Evolutionary conservation across 2,888 invertebrate species (phyloP), one percentile per base, ranked within the genome.

Genomic region (Catocala sponsa): DNA sequence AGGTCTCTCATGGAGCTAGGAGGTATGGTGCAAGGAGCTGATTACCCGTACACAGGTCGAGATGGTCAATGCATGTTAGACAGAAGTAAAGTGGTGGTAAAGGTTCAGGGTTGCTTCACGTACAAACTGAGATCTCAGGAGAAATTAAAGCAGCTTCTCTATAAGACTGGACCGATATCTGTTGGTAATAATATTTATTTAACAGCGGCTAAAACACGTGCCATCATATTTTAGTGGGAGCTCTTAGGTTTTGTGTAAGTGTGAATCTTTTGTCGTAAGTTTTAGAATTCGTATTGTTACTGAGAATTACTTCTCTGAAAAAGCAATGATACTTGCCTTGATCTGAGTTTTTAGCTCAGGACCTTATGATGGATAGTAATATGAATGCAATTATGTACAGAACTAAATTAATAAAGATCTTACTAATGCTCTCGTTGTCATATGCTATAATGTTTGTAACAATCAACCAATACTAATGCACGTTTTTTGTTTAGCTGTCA

Each of bases 111-210:
- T 9, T 65, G 63, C 33, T n/a, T 25, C 10, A 10, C 10, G 4
- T 56, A 51, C 48, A 9, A 15, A 12, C 41, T 58, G 10, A 44
- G 11, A n/a, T 59, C 96, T 60, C 97, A 97, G 86, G 71, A 72
- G 10, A 65, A 61, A 6, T 56, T 61, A 5, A 65, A 62, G 42
- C 58, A 62, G 38, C 15, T 59, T 2, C 13, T 65, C 6, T 55
- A 32, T 32, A 13, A 35, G 11, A 51, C 49, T 25, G 64, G 64
- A 12, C 59, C 59, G 1, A 38, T 63, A 12, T 15, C 55, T 13
- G 56, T 59, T 10, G 52, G 59, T 63, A 55, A 25, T 25, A 25
- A 25, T 25, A 25, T 25, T 25, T 25, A 25, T 25, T 2, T 25
- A 44, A 44, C 7, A 1, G n/a, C 11, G 7, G 1, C 35, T 38